Conservation (phyloP, 2,888 invertebrate species). For the Cyrtodaria siliqua region DNA sequence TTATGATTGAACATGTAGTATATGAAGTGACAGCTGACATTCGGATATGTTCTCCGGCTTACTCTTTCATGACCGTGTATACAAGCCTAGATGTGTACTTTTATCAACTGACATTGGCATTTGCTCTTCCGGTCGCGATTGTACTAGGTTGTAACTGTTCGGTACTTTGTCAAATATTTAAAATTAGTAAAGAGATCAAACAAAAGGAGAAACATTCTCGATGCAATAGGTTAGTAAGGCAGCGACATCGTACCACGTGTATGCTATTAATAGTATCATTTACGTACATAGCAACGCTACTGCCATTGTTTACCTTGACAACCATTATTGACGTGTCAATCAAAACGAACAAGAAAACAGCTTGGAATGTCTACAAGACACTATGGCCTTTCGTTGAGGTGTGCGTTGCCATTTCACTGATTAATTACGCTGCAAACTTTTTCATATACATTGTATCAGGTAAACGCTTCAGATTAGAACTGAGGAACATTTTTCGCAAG, state of each 20-base stretch:
- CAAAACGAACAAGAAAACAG: slow-evolving; percentile 26
- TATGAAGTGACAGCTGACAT: slow-evolving; percentile 3
- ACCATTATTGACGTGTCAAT: slow-evolving; percentile 70
- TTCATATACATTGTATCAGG: slow-evolving; percentile 81
- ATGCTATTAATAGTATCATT: slow-evolving; percentile 80
- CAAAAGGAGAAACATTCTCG: slow-evolving; percentile 35
- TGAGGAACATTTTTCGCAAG: slow-evolving; percentile 64
- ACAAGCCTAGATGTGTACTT: slow-evolving; percentile 64
- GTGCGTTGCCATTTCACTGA: slow-evolving; percentile 70
- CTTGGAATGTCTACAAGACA: slow-evolving; percentile 39
- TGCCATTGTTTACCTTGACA: slow-evolving; percentile 75
- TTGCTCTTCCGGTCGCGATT: slow-evolving; percentile 75
- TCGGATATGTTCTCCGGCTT: slow-evolving; percentile 59
- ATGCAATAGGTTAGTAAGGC: slow-evolving; percentile 19
- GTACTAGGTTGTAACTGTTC: slow-evolving; percentile 78
- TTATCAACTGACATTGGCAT: slow-evolving; percentile 80
- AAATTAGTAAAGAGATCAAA: slow-evolving; percentile 43
- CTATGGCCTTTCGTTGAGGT: slow-evolving; percentile 68
- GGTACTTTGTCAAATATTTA: slow-evolving; percentile 77
- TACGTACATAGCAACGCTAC: slow-evolving; percentile 74
- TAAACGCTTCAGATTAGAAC: slow-evolving; percentile 74
- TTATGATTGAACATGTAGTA: slow-evolving; percentile 65
- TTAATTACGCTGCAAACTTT: slow-evolving; percentile 80
- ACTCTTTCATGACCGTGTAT: slow-evolving; percentile 65
- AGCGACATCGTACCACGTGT: slow-evolving; percentile 55